Evolutionary conservation across 2,797 vertebrate species (phyloP), one percentile per base, ranked within the genome.

Genomic region (Distichodus sexfasciatus): DNA sequence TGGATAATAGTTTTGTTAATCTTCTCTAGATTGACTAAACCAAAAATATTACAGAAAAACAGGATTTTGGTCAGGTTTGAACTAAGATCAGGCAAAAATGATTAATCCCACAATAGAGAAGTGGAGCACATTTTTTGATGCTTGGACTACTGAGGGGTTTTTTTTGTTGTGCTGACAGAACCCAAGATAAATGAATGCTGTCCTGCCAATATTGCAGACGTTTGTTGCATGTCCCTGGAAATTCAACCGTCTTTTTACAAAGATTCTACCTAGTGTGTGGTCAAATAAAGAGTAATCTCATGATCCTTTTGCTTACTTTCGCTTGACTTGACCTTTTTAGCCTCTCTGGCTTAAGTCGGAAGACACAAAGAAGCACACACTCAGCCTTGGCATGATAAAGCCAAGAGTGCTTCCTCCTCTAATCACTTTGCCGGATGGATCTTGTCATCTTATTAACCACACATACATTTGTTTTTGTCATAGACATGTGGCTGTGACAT

Each of bases 401-500:
- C n/a, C n/a, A n/a, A 17, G 4, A 26, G 23, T 12, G 24, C 17
- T 6, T 3, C 11, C 14, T 53, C 14, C 7, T 23, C 51, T 41
- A 19, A 31, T 66, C 48, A 31, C 23, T 10, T 24, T 7, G 35
- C 41, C 15, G 24, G 6, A 47, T 17, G 19, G 51, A 38, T 41
- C 58, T 50, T 40, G n/a, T 64, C 44, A 40, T 26, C 51, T 19
- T 57, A 55, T 74, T 61, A 66, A 26, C 19, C 10, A 10, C 14
- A 19, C 11, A 7, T 26, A 62, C 31, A 50, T 54, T 72, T 6
- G 26, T 63, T 69, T 29, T 3, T 1, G 2, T 43, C 24, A 44
- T 24, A 57, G 17, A 4, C 53, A 69, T 40, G 41, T 15, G 9
- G 46, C 23, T 24, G 6, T 55, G 36, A 54, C 48, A 53, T 46